Base-by-base conservation (phyloP, 2,888 invertebrate genomes). In the Morinoia aosen region DNA sequence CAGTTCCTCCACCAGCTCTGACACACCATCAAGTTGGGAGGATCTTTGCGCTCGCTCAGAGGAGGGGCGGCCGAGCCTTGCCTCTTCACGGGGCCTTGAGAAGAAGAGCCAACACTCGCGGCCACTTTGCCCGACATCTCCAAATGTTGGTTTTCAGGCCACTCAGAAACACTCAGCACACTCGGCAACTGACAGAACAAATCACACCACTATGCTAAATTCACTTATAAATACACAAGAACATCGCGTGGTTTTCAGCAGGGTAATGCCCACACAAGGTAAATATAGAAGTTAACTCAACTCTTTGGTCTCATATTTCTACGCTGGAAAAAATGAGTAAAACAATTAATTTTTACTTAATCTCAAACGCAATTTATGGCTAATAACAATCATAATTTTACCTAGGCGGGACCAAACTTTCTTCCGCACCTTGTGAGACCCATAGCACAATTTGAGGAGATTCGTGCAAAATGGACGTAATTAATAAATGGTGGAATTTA, bases 1-100 rank as follows among this genome's bases (percentile, higher is more conserved):
- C 98, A 98, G 96, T 98, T 98, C 97, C 98, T 98, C 98, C 98
- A 98, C 98, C 98, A 98, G 98, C 98, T 98, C 39, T 96, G 96
- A 91, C 96, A 96, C 96, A 96, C 96, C 93, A 96, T 95, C 48
- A 96, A 93, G 88, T 96, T 96, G 14, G 95, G 95, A 14, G 96
- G 76, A n/a, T 95, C 95, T 19, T 76, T 76, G n/a, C 94, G 39
- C 58, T 76, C 95, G 25, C 94, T 88, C 76, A 94, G 88, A 39
- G 61, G 94, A 58, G 64, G 95, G 95, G 95, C 64, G 10, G 95
- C 40, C 19, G 61, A 48, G 39, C 57, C 95, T 19, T 39, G 19
- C 93, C 57, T 93, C 93, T 93, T 56, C 16, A 93, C 16, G 90
- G 76, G 76, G 76, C 76, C 76, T 76, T 76, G 76, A 57, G 93